Evolutionary conservation across 2,113 vertebrate species (phyloP), one percentile per base, ranked within the genome.

Genomic region (Epinephelus fuscoguttatus): DNA sequence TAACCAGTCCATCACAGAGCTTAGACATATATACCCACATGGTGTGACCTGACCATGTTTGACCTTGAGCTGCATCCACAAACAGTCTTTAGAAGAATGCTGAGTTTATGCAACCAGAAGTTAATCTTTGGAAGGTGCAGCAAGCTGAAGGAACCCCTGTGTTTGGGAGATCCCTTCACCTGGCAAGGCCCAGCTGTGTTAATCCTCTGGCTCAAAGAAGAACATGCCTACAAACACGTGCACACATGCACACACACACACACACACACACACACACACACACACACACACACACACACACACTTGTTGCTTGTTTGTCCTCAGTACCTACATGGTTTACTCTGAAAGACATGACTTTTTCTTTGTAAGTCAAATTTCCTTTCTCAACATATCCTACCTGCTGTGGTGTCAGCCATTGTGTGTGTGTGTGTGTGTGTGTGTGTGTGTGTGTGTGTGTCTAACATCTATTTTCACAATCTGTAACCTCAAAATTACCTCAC

Each of bases 91-190:
- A 33, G 25, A 18, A 52, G 21, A 27, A 49, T n/a, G 17, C 42
- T 17, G 42, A 62, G 2, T 0, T 52, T 17, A 61, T 10, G 47
- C 30, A 62, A 70, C 67, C 56, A 61, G 47, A 45, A 23, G 50
- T 8, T 42, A 33, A 63, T 55, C 68, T 33, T 10, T 45, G 30
- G 12, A 42, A 17, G 56, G 30, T 70, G 42, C 25, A 56, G 61
- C 37, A 10, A n/a, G 25, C 19, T 25, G 37, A 49, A 42, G 52
- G 15, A 47, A 14, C 23, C 25, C 18, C 21, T 52, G 53, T 12
- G 37, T 50, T 40, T 45, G 53, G 70, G 56, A 75, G 57, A 72
- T 75, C 63, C 33, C 27, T 57, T 47, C 53, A 59, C 25, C 42
- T 68, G 45, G 53, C 63, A 40, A 11, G 15, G 0, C 45, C 66